Conservation (phyloP, 2,888 invertebrate species). For the Copidosoma aretas region DNA sequence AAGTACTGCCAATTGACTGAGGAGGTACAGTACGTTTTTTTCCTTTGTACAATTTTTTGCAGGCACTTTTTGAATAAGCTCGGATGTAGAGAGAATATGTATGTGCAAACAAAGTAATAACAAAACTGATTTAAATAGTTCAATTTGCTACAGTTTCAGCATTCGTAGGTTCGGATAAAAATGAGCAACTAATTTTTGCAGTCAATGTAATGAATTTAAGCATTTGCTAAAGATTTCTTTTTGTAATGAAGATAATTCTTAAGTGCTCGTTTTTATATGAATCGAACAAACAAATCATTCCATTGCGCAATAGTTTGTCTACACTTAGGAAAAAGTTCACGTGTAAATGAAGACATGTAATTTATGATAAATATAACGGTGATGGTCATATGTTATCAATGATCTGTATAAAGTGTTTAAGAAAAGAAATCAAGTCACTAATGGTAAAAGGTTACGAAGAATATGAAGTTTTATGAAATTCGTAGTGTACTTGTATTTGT, state of each 20-base stretch:
- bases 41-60: slow-evolving; percentile 13
- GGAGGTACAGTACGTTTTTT: slow-evolving; percentile 25
- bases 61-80: slow-evolving; percentile 15
- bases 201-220: too few species aligned
- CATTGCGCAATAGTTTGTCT: slow-evolving; percentile 5
- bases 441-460: too few species aligned
- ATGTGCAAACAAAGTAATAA: too few species aligned
- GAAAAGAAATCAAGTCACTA: too few species aligned
- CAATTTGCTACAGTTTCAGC: slow-evolving; percentile 9
- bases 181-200: too few species aligned
- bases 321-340: slow-evolving; percentile 32
- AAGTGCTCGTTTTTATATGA: too few species aligned
- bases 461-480: too few species aligned
- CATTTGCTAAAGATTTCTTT: too few species aligned
- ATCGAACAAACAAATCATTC: not conserved
- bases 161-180: not conserved
- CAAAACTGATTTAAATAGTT: not conserved
- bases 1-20: slow-evolving; percentile 40
- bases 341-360: slow-evolving; percentile 28
- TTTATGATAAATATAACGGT: slow-evolving; percentile 19
- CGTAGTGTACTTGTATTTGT: too few species aligned
- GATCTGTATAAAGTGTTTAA: too few species aligned
- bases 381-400: too few species aligned
- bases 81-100: too few species aligned
- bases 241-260: not conserved